These are phyloP conservation scores for Zootermopsis nevadensis DNA, from an alignment of 2,888 invertebrate genomes.

Conservation along the genomic window DNA sequence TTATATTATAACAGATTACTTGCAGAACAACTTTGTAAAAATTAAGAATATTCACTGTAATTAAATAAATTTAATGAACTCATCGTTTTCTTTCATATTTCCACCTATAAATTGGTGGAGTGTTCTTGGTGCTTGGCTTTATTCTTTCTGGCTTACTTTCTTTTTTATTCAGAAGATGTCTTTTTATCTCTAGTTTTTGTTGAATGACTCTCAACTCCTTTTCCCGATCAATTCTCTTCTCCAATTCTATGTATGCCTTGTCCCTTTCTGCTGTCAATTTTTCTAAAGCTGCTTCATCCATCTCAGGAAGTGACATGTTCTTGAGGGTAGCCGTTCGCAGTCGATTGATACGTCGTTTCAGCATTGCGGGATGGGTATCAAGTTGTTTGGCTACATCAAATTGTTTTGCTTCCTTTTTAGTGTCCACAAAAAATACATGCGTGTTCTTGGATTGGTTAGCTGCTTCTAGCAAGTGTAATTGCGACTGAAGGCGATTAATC, in stretches of 20 bases:
- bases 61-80: slow-evolving; percentile 54
- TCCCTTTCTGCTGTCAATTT: slow-evolving; percentile 71
- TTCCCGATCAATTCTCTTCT: slow-evolving; percentile 81
- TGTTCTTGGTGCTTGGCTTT: slow-evolving; percentile 71
- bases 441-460: slow-evolving; percentile 76
- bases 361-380: slow-evolving; percentile 78
- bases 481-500: slow-evolving; percentile 78
- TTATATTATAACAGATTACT: too few species aligned
- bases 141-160: slow-evolving; percentile 69
- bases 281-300: slow-evolving; percentile 60
- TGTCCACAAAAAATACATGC: slow-evolving; percentile 84
- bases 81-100: slow-evolving; percentile 84
- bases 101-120: slow-evolving; percentile 83
- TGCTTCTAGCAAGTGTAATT: slow-evolving; percentile 84
- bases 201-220: slow-evolving; percentile 79
- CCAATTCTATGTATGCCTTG: slow-evolving; percentile 78
- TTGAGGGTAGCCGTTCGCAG: slow-evolving; percentile 52
- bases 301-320: slow-evolving; percentile 54
- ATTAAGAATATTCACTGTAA: too few species aligned
- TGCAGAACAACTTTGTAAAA: too few species aligned
- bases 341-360: slow-evolving; percentile 70
- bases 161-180: slow-evolving; percentile 74
- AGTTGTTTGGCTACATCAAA: slow-evolving; percentile 78
- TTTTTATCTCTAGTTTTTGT: slow-evolving; percentile 81
- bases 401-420: slow-evolving; percentile 67